phyloP scores from a whole-genome alignment of 1,140 invertebrate species.

The Scaptomyza pallida region DNA sequence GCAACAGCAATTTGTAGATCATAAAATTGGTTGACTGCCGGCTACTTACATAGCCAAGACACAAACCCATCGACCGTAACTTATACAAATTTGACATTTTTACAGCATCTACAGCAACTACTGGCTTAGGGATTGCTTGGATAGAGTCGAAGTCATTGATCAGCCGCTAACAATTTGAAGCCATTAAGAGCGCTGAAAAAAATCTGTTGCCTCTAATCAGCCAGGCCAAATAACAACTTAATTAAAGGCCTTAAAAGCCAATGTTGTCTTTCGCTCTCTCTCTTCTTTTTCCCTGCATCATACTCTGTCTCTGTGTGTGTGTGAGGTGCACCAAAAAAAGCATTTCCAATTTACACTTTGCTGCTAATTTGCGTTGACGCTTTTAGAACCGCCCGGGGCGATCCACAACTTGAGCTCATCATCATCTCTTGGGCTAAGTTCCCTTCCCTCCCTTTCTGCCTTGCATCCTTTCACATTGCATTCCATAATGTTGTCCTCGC shows the following conservation, averaged over 20 bases:
- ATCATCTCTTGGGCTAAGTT: slow-evolving; percentile 6
- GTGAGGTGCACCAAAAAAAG: slow-evolving; percentile 79
- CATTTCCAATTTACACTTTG: slow-evolving; percentile 82
- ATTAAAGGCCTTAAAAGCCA: slow-evolving; percentile 76
- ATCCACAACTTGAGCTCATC: slow-evolving; percentile 42
- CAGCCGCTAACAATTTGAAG: slow-evolving; percentile 54
- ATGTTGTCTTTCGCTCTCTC: slow-evolving; percentile 26
- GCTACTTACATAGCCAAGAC: slow-evolving; percentile 12
- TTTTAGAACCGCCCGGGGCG: slow-evolving; percentile 78
- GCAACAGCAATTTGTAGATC: slow-evolving; percentile 76
- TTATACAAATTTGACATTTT: slow-evolving; percentile 82
- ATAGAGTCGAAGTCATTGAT: slow-evolving; percentile 47
- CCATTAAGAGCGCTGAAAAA: slow-evolving; percentile 56
- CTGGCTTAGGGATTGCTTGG: not conserved
- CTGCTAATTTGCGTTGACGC: slow-evolving; percentile 82
- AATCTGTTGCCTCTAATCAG: slow-evolving; percentile 72
- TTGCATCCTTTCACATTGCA: slow-evolving; percentile 38
- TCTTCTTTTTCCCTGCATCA: not conserved
- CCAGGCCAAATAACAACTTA: slow-evolving; percentile 74
- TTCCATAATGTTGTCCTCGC: slow-evolving; percentile 64
- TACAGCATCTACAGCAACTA: slow-evolving; percentile 46
- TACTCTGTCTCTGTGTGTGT: slow-evolving; percentile 32
- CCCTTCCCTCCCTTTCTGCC: not conserved
- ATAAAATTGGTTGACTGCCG: slow-evolving; percentile 58
- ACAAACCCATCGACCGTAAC: slow-evolving; percentile 48